Evolutionary conservation across 2,797 vertebrate genomes (phyloP).

Genomic region (Onychomys leucogaster): DNA sequence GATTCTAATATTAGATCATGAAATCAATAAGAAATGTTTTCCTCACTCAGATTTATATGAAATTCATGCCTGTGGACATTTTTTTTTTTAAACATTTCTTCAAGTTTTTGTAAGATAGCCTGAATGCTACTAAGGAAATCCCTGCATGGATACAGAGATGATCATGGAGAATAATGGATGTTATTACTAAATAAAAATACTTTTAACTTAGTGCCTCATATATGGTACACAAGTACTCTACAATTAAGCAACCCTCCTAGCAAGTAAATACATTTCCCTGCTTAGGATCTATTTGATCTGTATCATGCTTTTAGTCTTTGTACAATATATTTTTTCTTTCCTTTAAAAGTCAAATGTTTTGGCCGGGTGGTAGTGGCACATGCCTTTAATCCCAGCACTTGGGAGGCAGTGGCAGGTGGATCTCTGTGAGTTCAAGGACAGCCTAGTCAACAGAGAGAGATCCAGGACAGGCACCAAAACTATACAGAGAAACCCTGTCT

Average conservation of each 20-base stretch:
- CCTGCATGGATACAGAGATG: neutral
- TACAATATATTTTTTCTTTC: neutral
- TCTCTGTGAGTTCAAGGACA: no score
- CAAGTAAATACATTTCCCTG: neutral
- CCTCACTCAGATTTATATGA: conserved; percentile 2
- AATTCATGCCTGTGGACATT: neutral
- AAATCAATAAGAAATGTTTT: conserved; percentile 17
- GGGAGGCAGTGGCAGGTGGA: no score
- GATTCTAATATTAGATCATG: neutral
- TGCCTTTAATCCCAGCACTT: no score
- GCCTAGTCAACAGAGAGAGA: no score
- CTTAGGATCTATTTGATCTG: neutral
- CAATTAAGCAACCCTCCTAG: neutral
- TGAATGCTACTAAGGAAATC: neutral
- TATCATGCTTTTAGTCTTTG: neutral
- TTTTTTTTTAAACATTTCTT: neutral
- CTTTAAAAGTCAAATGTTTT: neutral
- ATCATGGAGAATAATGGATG: neutral
- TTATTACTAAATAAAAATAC: neutral
- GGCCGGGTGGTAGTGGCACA: no score
- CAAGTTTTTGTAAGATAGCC: neutral
- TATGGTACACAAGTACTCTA: neutral
- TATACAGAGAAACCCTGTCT: no score
- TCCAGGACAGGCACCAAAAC: no score
- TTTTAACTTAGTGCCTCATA: neutral